These are phyloP conservation scores for Cheilosia vernalis DNA, from an alignment of 2,888 invertebrate species.

Conservation along the genomic window DNA sequence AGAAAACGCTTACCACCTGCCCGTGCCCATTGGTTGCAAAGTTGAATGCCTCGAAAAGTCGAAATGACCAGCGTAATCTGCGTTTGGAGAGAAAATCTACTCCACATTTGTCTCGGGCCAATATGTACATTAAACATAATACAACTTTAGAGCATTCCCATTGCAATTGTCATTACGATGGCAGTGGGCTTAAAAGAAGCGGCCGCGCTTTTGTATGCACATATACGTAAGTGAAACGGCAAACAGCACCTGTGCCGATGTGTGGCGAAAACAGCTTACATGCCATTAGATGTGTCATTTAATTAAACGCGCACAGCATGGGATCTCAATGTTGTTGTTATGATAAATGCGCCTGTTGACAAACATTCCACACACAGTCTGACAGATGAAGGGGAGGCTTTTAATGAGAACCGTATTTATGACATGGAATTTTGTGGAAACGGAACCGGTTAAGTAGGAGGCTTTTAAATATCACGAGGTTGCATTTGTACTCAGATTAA, in stretches of 20 bases:
- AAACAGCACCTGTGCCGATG: conserved; percentile 41
- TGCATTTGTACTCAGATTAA: neutral
- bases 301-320: conserved; percentile 59
- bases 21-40: too few species aligned
- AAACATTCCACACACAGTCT: conserved; percentile 26
- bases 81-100: neutral
- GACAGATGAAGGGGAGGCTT: conserved; percentile 35
- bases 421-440: conserved; percentile 4
- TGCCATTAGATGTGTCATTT: conserved; percentile 53
- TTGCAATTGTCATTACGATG: conserved; percentile 32
- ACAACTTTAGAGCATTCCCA: conserved; percentile 24
- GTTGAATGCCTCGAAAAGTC: too few species aligned
- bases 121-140: neutral
- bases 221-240: conserved; percentile 32
- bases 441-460: conserved; percentile 2
- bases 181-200: conserved; percentile 59
- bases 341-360: conserved; percentile 36
- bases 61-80: neutral
- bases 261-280: conserved; percentile 44
- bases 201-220: conserved; percentile 66
- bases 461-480: neutral
- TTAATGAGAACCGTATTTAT: conserved; percentile 22
- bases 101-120: neutral
- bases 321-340: conserved; percentile 29
- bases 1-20: too few species aligned